Conservation (phyloP, 2,888 invertebrate genomes). For the Xestia sexstrigata region DNA sequence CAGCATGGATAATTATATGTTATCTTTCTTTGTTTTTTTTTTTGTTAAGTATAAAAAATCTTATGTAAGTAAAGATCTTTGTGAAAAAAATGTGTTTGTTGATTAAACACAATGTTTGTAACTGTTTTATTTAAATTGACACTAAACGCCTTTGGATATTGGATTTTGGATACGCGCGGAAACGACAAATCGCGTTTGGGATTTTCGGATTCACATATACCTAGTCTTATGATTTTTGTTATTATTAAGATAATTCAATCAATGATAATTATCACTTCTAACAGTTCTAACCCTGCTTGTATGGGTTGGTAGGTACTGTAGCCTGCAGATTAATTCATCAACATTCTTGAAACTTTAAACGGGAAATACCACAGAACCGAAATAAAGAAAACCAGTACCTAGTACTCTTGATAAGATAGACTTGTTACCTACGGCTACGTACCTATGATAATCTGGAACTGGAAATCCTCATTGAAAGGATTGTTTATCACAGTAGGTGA, state of each 20-base stretch:
- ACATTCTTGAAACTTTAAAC: not conserved
- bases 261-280: not conserved
- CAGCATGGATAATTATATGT: no score
- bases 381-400: not conserved
- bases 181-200: no score
- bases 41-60: not conserved
- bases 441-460: not conserved
- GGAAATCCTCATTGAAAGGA: not conserved
- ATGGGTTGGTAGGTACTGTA: not conserved
- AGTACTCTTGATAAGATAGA: not conserved
- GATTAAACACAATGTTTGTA: no score
- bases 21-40: no score
- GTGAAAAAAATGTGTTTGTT: no score
- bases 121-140: no score
- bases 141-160: no score
- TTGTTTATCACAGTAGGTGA: not conserved
- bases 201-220: no score
- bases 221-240: not conserved
- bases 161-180: no score
- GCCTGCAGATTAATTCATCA: not conserved
- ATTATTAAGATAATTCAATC: not conserved
- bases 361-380: not conserved
- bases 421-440: not conserved
- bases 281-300: not conserved
- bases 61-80: no score